Base-by-base conservation (phyloP, 2,797 vertebrate species). In the Acropternis orthonyx region DNA sequence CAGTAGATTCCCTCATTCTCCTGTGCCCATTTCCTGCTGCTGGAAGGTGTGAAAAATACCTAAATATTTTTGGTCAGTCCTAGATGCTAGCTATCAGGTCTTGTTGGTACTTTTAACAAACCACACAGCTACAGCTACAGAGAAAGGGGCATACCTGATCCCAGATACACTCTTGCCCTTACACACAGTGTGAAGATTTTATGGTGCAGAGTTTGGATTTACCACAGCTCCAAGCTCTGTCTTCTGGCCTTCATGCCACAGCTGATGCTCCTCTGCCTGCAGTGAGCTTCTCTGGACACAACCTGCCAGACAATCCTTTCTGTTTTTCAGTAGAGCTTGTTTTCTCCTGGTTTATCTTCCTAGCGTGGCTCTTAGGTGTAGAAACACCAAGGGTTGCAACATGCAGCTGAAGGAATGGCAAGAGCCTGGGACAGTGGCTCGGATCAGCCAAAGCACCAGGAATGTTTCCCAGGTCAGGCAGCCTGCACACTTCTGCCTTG, bases 341-440 rank as follows among this genome's bases (percentile, higher is more conserved):
- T 89, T 91, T 72, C 68, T 63, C 36, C 43, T 58, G 12, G 7
- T 49, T 86, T 61, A 16, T 43, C 28, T 86, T 43, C 39, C 32
- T 67, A 52, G 32, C 16, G 24, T 56, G 37, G 28, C 41, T 79
- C 27, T 63, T n/a, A 65, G 21, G 13, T 27, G 24, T 22, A 80
- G 37, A 86, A 84, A 56, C 26, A 56, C 11, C 26, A 56, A 32
- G 20, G 14, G 17, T 7, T 80, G 65, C 65, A 86, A 55, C 24
- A n/a, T 6, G 36, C 51, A 66, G 24, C 51, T 69, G 68, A 49
- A 88, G 23, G 12, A 46, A 46, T 2, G 12, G 49, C 76, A 80
- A 44, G 2, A 73, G n/a, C n/a, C 19, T 4, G 10, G 63, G 68
- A 59, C 36, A 83, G 49, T 0, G 0, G 48, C 52, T 77, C 9